Conservation (phyloP, 2,888 invertebrate species). For the Mongoloraphidia duomilia region DNA sequence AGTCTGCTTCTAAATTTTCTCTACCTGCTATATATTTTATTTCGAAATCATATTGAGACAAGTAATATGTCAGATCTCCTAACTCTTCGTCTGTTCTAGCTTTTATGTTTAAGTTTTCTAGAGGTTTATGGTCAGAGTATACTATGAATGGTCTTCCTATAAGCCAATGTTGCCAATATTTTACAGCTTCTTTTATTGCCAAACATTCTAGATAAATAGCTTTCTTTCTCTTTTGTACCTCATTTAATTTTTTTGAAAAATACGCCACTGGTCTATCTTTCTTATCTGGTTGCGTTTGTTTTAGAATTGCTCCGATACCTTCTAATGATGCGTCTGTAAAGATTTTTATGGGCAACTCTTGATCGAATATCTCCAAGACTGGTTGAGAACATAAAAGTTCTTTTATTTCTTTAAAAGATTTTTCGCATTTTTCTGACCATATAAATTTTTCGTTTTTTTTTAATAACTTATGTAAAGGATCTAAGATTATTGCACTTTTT, state of each 20-base stretch:
- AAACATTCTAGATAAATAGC: constrained; percentile 16
- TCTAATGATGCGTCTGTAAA: constrained; percentile 16
- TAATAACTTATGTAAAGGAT: constrained; percentile 4
- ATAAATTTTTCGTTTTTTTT: background rate
- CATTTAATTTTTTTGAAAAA: no score
- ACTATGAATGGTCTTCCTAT: constrained; percentile 15
- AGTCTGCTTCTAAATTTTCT: constrained; percentile 11
- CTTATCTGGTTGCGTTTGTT: constrained; percentile 14
- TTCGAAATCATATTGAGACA: constrained; percentile 10
- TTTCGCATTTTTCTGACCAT: constrained; percentile 1
- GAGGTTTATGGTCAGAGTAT: constrained; percentile 16
- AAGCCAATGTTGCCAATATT: constrained; percentile 16
- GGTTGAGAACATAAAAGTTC: constrained; percentile 8
- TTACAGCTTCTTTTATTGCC: constrained; percentile 16
- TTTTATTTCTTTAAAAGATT: constrained; percentile 7
- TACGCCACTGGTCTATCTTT: constrained; percentile 12
- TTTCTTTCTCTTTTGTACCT: constrained; percentile 14
- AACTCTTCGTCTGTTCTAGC: no score
- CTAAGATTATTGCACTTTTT: constrained; percentile 2
- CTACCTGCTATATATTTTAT: constrained; percentile 12
- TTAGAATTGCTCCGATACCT: constrained; percentile 15
- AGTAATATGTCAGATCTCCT: background rate
- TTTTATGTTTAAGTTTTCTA: constrained; percentile 7
- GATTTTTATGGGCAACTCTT: constrained; percentile 4
- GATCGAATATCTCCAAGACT: background rate